These are phyloP conservation scores for Upupa epops DNA, from an alignment of 2,113 vertebrate genomes.

Conservation along the genomic window DNA sequence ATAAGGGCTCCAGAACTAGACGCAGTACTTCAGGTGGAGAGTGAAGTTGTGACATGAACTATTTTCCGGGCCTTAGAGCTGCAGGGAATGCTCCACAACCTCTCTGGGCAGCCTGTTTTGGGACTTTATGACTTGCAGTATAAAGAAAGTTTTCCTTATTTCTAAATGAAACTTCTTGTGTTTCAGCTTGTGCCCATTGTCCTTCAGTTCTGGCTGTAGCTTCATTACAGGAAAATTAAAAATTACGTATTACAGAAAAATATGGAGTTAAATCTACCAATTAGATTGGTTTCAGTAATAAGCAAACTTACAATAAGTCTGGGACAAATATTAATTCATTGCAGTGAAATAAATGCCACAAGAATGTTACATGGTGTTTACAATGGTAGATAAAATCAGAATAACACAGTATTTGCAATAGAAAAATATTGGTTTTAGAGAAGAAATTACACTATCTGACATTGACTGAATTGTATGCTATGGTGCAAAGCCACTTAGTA, in stretches of 20 bases:
- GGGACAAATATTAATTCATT: background rate
- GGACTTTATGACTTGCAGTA: too few species aligned
- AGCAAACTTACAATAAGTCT: background rate
- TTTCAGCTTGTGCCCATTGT: too few species aligned
- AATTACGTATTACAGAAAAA: background rate
- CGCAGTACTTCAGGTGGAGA: background rate
- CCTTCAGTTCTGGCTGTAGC: background rate
- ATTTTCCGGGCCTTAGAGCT: background rate
- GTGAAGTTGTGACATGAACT: background rate
- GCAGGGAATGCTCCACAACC: too few species aligned
- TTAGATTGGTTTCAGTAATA: background rate
- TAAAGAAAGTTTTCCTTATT: too few species aligned
- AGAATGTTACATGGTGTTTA: background rate
- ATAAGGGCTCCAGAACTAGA: too few species aligned
- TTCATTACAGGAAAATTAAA: background rate
- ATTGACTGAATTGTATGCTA: background rate
- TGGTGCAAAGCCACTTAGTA: background rate
- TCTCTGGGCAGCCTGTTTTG: too few species aligned
- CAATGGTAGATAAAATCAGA: background rate
- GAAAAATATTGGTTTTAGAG: background rate
- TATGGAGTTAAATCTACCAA: background rate
- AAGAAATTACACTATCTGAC: background rate
- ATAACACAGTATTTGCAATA: background rate
- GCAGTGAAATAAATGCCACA: background rate
- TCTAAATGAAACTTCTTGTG: too few species aligned